phyloP scores from a whole-genome alignment of 2,797 vertebrate species.

The Xenopus petersii region DNA sequence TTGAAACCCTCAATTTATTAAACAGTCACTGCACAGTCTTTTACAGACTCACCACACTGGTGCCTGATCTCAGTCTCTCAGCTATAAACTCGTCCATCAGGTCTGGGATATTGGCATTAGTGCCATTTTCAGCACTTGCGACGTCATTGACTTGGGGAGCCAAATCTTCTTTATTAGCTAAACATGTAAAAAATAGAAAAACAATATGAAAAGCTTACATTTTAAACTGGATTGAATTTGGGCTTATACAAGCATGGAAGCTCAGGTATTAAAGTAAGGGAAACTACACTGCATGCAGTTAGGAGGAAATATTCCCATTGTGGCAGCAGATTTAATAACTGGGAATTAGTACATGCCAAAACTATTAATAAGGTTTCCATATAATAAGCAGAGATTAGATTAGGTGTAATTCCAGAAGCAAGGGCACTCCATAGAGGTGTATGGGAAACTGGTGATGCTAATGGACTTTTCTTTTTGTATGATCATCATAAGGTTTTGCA shows the following conservation, averaged over 20 bases:
- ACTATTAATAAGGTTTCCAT: not conserved
- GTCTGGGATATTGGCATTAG: constrained; percentile 91
- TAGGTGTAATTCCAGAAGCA: constrained; percentile 63
- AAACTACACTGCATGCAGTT: constrained; percentile 81
- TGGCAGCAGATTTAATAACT: constrained; percentile 27
- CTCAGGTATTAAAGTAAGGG: constrained; percentile 65
- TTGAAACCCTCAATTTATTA: too few relatives aligned
- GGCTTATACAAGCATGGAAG: constrained; percentile 55
- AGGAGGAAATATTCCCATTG: constrained; percentile 54
- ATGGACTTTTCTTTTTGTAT: not conserved
- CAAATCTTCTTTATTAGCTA: constrained; percentile 95
- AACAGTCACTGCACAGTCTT: too few relatives aligned
- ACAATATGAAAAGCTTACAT: constrained; percentile 48
- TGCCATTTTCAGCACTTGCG: constrained; percentile 84
- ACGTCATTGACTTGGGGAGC: constrained; percentile 79
- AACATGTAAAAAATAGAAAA: constrained; percentile 55
- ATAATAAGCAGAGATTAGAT: constrained; percentile 71
- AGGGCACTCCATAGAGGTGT: constrained; percentile 17
- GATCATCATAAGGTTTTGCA: too few relatives aligned
- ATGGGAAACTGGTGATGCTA: not conserved
- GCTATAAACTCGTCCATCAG: constrained; percentile 99
- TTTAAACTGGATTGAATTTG: constrained; percentile 46
- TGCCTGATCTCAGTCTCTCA: constrained; percentile 86
- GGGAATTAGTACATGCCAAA: constrained; percentile 65
- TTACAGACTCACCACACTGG: constrained; percentile 72